These are phyloP conservation scores for Pica pica DNA, from an alignment of 2,113 vertebrate genomes.

Conservation along the genomic window DNA sequence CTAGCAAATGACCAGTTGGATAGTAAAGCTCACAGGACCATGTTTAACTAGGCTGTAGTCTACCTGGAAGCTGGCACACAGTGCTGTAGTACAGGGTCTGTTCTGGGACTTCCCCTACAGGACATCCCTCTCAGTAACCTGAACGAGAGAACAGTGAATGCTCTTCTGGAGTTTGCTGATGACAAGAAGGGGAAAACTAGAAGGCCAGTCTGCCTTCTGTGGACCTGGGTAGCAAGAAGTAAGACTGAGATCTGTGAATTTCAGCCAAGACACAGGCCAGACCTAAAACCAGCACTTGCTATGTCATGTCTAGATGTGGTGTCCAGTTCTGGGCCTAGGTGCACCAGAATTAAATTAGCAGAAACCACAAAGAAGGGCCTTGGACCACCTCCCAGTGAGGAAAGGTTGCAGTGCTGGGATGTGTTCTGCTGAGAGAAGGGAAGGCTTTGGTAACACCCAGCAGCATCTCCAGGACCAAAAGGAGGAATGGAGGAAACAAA, in stretches of 20 bases:
- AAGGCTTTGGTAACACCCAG: fast-evolving
- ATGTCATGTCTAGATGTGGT: background rate
- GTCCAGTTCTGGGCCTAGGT: background rate
- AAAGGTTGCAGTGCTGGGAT: background rate
- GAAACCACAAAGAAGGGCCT: background rate
- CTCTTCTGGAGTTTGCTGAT: background rate
- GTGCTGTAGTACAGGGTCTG: background rate
- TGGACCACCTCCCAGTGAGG: no score
- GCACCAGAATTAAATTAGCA: background rate
- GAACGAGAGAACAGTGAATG: background rate
- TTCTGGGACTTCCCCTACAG: background rate
- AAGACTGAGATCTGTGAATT: background rate
- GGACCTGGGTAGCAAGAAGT: background rate
- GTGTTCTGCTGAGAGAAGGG: background rate
- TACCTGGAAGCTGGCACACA: background rate
- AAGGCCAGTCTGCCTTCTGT: background rate
- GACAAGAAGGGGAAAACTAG: background rate
- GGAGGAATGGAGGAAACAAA: background rate
- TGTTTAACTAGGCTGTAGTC: background rate
- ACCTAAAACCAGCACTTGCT: background rate
- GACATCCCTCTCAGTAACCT: background rate
- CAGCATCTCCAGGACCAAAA: background rate
- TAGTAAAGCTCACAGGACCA: background rate
- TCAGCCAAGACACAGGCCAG: background rate
- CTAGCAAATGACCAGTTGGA: background rate